A percentile compares a stretch with the other conserved stretches of the same genome.
These are phyloP conservation scores for Diglossa cyanea DNA, from an alignment of 2,797 vertebrate genomes.

Conservation along the genomic window DNA sequence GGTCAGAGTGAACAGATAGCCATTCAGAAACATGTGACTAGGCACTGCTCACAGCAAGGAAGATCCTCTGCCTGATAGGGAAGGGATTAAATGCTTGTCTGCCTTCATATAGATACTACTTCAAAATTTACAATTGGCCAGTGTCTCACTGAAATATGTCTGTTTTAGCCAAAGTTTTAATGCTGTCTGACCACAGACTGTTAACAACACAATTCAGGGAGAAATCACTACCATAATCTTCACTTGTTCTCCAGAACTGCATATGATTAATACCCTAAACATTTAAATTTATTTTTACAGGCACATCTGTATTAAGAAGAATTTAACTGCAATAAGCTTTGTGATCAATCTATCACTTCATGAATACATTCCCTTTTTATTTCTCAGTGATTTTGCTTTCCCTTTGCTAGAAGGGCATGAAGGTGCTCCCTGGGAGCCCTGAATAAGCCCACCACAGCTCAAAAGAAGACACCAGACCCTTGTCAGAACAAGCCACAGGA, in stretches of 20 bases:
- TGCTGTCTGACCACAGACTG: background rate
- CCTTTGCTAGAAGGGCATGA: background rate
- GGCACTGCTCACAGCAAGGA: constrained; percentile 64
- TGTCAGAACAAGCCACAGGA: background rate
- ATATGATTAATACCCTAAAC: background rate
- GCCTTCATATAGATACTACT: constrained; percentile 55
- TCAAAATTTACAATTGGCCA: constrained; percentile 16
- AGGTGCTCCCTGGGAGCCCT: background rate
- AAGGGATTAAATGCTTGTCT: constrained; percentile 59
- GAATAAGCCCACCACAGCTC: background rate
- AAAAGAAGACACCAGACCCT: background rate
- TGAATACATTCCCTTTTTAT: background rate
- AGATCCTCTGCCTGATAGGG: constrained; percentile 64
- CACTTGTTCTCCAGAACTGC: background rate
- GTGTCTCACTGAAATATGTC: constrained; percentile 24
- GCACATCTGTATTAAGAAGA: background rate
- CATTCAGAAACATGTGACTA: constrained; percentile 79
- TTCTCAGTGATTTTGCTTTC: background rate
- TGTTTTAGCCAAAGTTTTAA: constrained; percentile 20
- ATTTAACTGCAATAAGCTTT: background rate
- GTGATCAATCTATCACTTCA: background rate
- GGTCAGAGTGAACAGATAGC: constrained; percentile 82
- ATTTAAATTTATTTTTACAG: background rate
- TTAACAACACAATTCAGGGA: background rate
- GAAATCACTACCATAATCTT: background rate